Percentiles rank a stretch among this genome's conserved stretches.
Conservation (phyloP, 2,888 invertebrate species). For the Limenitis camilla region DNA sequence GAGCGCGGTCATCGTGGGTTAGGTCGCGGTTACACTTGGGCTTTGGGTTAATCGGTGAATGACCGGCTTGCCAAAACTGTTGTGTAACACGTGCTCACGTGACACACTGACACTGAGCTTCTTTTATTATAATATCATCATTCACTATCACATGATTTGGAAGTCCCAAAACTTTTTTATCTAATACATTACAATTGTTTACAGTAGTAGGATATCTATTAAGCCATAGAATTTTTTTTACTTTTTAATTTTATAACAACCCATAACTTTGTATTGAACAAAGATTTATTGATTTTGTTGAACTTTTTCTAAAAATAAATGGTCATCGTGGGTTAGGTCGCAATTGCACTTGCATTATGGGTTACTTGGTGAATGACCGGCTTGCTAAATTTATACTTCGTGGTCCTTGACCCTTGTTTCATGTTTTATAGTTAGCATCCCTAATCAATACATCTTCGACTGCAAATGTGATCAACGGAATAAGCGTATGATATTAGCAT, state of each 20-base stretch:
- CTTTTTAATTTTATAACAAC: too few relatives aligned
- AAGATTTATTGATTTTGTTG: slow-evolving; percentile 25
- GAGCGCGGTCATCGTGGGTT: slow-evolving; percentile 65
- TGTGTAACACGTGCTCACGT: background rate
- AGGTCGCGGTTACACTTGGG: slow-evolving; percentile 52
- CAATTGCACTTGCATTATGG: slow-evolving; percentile 37
- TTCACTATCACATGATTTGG: too few relatives aligned
- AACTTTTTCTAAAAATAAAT: slow-evolving; percentile 73
- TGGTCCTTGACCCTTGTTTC: background rate
- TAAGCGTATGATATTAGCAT: background rate
- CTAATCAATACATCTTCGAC: too few relatives aligned
- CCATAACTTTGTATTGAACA: too few relatives aligned
- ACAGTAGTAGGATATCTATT: too few relatives aligned
- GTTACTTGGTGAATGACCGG: slow-evolving; percentile 34
- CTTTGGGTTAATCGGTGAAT: slow-evolving; percentile 36
- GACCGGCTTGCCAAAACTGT: slow-evolving; percentile 16
- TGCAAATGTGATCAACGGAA: too few relatives aligned
- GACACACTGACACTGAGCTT: background rate
- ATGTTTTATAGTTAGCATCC: too few relatives aligned
- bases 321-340: slow-evolving; percentile 69
- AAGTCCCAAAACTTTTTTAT: too few relatives aligned
- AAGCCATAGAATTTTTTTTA: too few relatives aligned
- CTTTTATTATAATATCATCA: background rate
- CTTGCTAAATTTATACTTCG: background rate
- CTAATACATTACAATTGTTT: too few relatives aligned